Conservation (phyloP, 2,888 invertebrate genomes). For the Microctonus brassicae region DNA sequence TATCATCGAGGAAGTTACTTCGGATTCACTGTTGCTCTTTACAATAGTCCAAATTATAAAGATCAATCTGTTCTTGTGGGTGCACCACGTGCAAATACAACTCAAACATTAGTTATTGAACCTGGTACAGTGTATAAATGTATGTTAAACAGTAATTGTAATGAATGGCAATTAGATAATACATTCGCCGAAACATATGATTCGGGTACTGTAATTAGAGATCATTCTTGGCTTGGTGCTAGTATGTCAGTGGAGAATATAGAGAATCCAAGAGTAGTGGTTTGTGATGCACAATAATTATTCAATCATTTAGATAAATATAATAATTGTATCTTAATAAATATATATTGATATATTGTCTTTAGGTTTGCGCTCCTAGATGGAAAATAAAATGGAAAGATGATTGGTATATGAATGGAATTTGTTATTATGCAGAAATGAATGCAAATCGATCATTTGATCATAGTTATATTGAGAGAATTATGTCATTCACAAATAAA, state of each 20-base stretch:
- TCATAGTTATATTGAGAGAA: slow-evolving; percentile 12
- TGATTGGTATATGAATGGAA: slow-evolving; percentile 54
- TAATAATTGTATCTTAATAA: background rate
- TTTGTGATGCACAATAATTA: slow-evolving; percentile 46
- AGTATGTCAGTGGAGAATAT: slow-evolving; percentile 63
- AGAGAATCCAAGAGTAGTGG: slow-evolving; percentile 53
- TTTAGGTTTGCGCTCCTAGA: slow-evolving; percentile 68
- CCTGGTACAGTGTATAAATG: slow-evolving; percentile 62
- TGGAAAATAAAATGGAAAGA: slow-evolving; percentile 57
- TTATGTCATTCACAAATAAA: slow-evolving; percentile 25
- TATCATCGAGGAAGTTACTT: slow-evolving; percentile 54
- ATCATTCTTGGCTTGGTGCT: slow-evolving; percentile 65
- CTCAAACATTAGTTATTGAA: slow-evolving; percentile 42
- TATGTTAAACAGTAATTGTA: slow-evolving; percentile 52
- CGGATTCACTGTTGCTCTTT: slow-evolving; percentile 59
- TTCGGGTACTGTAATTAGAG: slow-evolving; percentile 35
- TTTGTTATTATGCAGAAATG: slow-evolving; percentile 55
- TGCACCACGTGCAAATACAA: slow-evolving; percentile 57
- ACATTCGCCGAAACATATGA: slow-evolving; percentile 2
- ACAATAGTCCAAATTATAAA: slow-evolving; percentile 36
- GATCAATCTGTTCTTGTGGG: slow-evolving; percentile 58
- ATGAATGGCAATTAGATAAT: slow-evolving; percentile 43
- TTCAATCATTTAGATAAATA: background rate
- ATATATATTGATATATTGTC: background rate
- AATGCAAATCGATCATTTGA: slow-evolving; percentile 39